Conservation (phyloP, 2,797 vertebrate genomes). For the Leucoraja ocellata region DNA sequence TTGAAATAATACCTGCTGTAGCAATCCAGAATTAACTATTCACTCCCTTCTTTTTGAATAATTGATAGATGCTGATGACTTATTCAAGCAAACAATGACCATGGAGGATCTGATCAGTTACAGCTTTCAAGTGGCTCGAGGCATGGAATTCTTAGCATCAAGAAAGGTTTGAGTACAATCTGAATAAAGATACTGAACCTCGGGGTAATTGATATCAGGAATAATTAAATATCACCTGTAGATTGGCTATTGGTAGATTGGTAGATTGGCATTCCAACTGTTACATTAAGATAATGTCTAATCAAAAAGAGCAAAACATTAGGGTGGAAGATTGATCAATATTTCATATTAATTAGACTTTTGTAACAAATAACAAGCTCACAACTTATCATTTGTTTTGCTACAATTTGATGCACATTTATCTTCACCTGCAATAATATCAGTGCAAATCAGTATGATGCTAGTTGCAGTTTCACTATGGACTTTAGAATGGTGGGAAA, state of each 20-base stretch:
- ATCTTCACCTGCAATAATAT: not conserved
- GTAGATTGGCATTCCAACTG: too few relatives aligned
- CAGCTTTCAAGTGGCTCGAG: slow-evolving; percentile 91
- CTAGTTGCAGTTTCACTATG: not conserved
- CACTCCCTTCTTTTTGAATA: not conserved
- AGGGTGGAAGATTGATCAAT: not conserved
- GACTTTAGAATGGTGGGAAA: not conserved
- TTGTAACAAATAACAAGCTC: not conserved
- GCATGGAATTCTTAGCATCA: slow-evolving; percentile 87
- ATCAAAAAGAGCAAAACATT: not conserved
- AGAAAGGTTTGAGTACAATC: slow-evolving; percentile 55
- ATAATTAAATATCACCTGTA: not conserved
- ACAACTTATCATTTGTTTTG: not conserved
- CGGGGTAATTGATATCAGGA: not conserved
- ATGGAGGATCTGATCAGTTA: slow-evolving; percentile 90
- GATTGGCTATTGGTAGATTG: too few relatives aligned
- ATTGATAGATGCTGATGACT: slow-evolving; percentile 56
- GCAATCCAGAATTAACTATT: not conserved
- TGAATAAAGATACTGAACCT: not conserved
- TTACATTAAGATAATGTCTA: not conserved
- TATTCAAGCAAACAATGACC: slow-evolving; percentile 62
- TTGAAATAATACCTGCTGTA: not conserved
- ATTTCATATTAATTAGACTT: not conserved
- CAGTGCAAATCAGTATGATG: not conserved
- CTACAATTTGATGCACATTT: not conserved